phyloP scores from a whole-genome alignment of 2,888 invertebrate species.

The Mimumesa dahlbomi region DNA sequence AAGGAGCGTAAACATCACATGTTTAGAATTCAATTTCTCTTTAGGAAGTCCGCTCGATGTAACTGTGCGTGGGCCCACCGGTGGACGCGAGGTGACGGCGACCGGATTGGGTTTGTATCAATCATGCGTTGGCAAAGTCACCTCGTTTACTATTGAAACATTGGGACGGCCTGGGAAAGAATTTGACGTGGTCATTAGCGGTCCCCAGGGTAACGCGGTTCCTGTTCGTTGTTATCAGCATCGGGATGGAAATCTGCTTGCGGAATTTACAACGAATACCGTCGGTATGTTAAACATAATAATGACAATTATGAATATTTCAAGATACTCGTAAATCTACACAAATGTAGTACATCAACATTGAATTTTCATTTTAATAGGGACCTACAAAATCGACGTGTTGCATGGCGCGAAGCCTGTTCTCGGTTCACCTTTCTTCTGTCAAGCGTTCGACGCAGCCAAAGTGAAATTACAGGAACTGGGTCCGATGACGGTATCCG shows the following conservation, averaged over 20 bases:
- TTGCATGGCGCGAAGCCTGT: conserved; percentile 94
- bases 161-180: conserved; percentile 91
- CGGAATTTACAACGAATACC: conserved; percentile 94
- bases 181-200: conserved; percentile 94
- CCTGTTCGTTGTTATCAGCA: conserved; percentile 97
- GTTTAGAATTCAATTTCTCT: conserved; percentile 23
- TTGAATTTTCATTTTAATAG: conserved; percentile 54
- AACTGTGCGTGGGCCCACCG: conserved; percentile 84
- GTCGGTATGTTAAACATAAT: too few relatives aligned
- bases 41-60: conserved; percentile 83
- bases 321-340: neutral
- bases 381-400: conserved; percentile 87
- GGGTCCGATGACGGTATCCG: conserved; percentile 88
- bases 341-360: neutral
- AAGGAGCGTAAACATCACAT: neutral
- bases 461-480: conserved; percentile 90
- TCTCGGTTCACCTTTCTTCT: conserved; percentile 95
- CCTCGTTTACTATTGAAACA: conserved; percentile 94
- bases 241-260: conserved; percentile 95
- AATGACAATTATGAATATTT: too few relatives aligned
- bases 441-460: conserved; percentile 94
- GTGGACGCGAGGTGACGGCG: conserved; percentile 88
- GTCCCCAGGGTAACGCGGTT: conserved; percentile 89
- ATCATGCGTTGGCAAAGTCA: conserved; percentile 89
- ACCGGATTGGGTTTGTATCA: conserved; percentile 93